Base-by-base conservation (phyloP, 2,888 invertebrate genomes). In the Erebia palarica region DNA sequence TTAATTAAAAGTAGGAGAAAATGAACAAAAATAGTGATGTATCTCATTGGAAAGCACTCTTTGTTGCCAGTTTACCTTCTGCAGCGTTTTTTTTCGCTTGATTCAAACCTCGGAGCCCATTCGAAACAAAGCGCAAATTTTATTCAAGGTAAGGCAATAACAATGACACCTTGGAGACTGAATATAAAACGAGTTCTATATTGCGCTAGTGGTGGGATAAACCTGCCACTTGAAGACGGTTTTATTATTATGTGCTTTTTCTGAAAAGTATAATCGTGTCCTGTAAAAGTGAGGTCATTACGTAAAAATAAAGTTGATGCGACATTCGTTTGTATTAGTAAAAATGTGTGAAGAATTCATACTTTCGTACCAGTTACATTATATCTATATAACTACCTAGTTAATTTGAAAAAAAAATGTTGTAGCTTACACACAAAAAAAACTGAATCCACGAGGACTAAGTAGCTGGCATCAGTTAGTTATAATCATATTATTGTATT, bases 91-190 rank as follows among this genome's bases (percentile, higher is more conserved):
- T 57, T 60, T 66, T 55, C 60, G 51, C 59, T 55, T 42, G 60
- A 53, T 44, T 70, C 65, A 65, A 66, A 67, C 58, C 66, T 57
- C 65, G 21, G 47, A 16, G 58, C 14, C 36, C 58, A 51, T 74
- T 72, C 66, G 69, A 72, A 74, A 73, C 75, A 74, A 73, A 70
- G 75, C 71, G 69, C 64, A 75, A 75, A 75, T 71, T 76, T 73
- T 75, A 76, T 76, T 74, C 75, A 75, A 73, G 74, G 73, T 70
- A 70, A 74, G 70, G 61, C 70, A 73, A 74, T 71, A 74, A 74
- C 73, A 74, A 73, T 70, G 70, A 68, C 68, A 73, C 65, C 65
- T 61, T 65, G 65, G 60, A 53, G 69, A 65, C 66, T 66, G 63
- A 70, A 74, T 73, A 73, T 70, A 69, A 73, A 73, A 73, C 73